These are phyloP conservation scores for Brotogeris chrysoptera DNA, from an alignment of 2,797 vertebrate genomes.

Conservation along the genomic window DNA sequence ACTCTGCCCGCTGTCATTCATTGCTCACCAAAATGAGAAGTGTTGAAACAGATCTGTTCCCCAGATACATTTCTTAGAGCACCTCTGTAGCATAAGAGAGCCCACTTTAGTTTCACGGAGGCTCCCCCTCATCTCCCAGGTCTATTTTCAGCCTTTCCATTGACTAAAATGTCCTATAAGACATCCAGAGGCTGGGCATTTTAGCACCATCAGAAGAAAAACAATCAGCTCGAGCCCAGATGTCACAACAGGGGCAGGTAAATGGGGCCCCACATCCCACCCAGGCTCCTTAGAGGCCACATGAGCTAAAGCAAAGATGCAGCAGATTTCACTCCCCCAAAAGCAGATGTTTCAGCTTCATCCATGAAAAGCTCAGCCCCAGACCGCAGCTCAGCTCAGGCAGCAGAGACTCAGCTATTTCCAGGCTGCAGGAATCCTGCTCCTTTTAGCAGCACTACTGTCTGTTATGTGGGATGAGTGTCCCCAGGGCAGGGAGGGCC, in stretches of 20 bases:
- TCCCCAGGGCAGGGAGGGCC: conserved; percentile 40
- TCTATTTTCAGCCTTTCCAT: neutral
- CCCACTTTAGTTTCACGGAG: neutral
- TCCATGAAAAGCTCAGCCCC: neutral
- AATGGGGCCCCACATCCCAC: neutral
- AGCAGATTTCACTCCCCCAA: neutral
- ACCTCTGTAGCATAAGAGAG: neutral
- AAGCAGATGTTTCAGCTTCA: neutral
- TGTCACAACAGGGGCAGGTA: neutral
- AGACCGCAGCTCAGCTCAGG: neutral
- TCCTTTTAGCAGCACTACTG: conserved; percentile 12
- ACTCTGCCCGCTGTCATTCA: neutral
- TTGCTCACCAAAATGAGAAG: neutral
- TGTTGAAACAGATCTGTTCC: neutral
- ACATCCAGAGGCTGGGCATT: neutral
- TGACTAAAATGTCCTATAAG: neutral
- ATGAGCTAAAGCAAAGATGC: neutral
- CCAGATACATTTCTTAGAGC: neutral
- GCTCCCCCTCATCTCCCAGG: neutral
- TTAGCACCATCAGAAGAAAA: neutral
- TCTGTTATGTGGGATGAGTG: neutral
- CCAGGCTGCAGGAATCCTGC: neutral
- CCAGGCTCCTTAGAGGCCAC: neutral
- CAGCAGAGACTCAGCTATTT: neutral
- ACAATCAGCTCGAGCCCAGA: neutral